Evolutionary conservation across 1,140 invertebrate species (phyloP).

Genomic region (Drosophila murphyi): DNA sequence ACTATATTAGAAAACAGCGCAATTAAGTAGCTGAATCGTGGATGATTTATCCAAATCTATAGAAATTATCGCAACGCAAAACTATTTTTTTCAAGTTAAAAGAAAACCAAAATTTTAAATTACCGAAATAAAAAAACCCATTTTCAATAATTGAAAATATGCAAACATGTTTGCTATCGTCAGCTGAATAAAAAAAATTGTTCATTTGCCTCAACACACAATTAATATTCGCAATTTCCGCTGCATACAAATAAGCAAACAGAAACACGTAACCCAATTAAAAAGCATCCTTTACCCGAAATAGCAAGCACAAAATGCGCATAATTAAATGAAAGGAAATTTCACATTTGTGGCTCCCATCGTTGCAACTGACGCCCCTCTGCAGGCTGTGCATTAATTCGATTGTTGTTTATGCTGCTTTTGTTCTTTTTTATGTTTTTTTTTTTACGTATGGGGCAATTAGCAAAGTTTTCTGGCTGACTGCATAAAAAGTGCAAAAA

Average conservation of each 20-base stretch:
- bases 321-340: constrained; percentile 57
- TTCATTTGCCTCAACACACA: not conserved
- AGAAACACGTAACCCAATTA: not conserved
- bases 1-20: constrained; percentile 9
- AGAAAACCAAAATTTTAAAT: too few species aligned
- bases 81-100: too few species aligned
- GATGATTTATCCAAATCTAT: not conserved
- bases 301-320: constrained; percentile 5
- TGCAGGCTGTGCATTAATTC: constrained; percentile 53
- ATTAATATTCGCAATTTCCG: not conserved
- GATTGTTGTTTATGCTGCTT: constrained; percentile 49
- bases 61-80: too few species aligned
- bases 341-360: constrained; percentile 9
- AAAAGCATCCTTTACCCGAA: not conserved
- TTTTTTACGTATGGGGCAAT: constrained; percentile 62
- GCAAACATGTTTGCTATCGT: too few species aligned
- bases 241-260: not conserved
- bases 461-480: constrained; percentile 71
- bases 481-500: constrained; percentile 43
- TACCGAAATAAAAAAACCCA: too few species aligned
- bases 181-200: not conserved
- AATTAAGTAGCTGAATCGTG: not conserved
- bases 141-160: too few species aligned
- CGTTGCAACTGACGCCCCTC: constrained; percentile 32
- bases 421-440: constrained; percentile 31